These are phyloP conservation scores for Mactromeris polynyma DNA, from an alignment of 2,888 invertebrate species.

Conservation along the genomic window DNA sequence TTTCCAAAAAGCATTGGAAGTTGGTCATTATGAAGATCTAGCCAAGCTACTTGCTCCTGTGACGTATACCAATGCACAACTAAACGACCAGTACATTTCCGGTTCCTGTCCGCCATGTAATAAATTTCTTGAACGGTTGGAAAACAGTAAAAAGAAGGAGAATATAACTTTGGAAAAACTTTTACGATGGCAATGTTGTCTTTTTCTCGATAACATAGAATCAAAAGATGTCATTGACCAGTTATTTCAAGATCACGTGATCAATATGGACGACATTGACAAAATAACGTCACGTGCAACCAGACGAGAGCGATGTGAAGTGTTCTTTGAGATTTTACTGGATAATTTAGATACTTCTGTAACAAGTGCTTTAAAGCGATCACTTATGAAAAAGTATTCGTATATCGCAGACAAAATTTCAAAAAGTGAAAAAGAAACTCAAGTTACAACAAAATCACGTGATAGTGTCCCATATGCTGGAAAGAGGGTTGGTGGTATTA, in stretches of 20 bases:
- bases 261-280: slow-evolving; percentile 65
- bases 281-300: slow-evolving; percentile 45
- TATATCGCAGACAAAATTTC: slow-evolving; percentile 54
- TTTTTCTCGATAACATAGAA: slow-evolving; percentile 67
- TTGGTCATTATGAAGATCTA: slow-evolving; percentile 46
- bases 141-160: background rate
- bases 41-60: slow-evolving; percentile 25
- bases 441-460: background rate
- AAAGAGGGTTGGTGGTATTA: background rate
- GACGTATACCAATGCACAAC: background rate
- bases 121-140: slow-evolving; percentile 27
- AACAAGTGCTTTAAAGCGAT: slow-evolving; percentile 27
- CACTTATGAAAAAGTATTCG: slow-evolving; percentile 65
- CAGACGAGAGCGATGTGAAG: slow-evolving; percentile 64
- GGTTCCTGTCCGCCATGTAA: slow-evolving; percentile 19
- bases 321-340: slow-evolving; percentile 44
- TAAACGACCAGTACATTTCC: background rate
- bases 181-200: slow-evolving; percentile 53
- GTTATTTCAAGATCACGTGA: slow-evolving; percentile 62
- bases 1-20: slow-evolving; percentile 56
- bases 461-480: background rate
- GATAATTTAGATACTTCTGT: background rate
- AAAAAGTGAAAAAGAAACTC: background rate
- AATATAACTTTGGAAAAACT: slow-evolving; percentile 1
- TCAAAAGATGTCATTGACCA: slow-evolving; percentile 66